Base-by-base conservation (phyloP, 2,113 vertebrate species). In the Anhinga rufa region DNA sequence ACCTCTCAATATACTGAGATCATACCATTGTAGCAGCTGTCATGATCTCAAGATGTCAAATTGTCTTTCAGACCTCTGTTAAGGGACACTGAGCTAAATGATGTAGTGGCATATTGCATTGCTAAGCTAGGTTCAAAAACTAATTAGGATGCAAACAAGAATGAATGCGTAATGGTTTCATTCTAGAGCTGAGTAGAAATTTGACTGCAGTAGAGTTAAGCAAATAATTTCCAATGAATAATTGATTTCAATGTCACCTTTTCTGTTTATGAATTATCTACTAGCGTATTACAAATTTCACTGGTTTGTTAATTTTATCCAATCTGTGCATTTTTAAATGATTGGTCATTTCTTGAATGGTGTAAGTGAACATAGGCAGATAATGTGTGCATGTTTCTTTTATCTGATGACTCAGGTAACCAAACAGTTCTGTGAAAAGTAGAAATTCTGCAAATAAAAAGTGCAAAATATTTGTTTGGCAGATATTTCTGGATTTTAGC, bases 181-280 rank as follows among this genome's bases (percentile, higher is more conserved):
- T 79, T 92, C 86, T 81, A n/a, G 38, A 82, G 70, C 44, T 64
- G 61, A 90, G 69, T 26, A 86, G 65, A 95, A 92, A 82, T 91
- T 80, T 93, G 66, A 82, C 86, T 72, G 86, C 88, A 77, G 49
- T 64, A 88, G 54, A 92, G 58, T 69, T 95, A 79, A 87, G 88
- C 49, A 96, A 94, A 91, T 91, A 96, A 91, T 93, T 95, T 91
- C 36, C 58, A 79, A 85, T 95, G 81, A 96, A 97, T 96, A 95
- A 96, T 87, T 96, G 31, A 96, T 96, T 92, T 85, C 92, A 97
- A 70, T 96, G 94, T 96, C 96, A 91, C 83, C 95, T 94, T 84
- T 60, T 76, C 65, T 84, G 36, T 91, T 92, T 93, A 86, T 91
- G 74, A 95, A 91, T 92, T 84, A 88, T 36, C 82, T 54, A 77